These are phyloP conservation scores for Hassar affinis DNA, from an alignment of 2,113 vertebrate species.

Conservation along the genomic window DNA sequence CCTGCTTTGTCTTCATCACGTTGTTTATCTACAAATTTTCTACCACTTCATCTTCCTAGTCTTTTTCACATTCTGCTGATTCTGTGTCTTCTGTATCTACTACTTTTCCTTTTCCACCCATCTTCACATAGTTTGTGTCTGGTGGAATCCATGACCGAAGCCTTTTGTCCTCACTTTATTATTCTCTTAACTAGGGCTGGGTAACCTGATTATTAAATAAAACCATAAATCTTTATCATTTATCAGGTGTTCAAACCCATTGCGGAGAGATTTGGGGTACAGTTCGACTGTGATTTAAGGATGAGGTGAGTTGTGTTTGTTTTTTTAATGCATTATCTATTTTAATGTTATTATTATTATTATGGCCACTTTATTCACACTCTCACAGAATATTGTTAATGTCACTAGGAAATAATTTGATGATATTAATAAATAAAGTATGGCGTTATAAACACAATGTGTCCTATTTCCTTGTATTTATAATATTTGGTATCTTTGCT, in stretches of 20 bases:
- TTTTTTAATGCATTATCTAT: background rate
- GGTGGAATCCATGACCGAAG: background rate
- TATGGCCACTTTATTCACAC: background rate
- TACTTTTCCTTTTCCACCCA: background rate
- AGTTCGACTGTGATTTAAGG: constrained; percentile 87
- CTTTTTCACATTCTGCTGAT: background rate
- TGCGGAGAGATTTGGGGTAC: constrained; percentile 86
- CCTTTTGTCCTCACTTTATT: background rate
- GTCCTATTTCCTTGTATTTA: background rate
- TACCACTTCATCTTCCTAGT: background rate
- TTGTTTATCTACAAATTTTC: background rate
- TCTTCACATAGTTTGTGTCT: background rate
- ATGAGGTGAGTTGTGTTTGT: constrained; percentile 77
- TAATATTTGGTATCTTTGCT: too few relatives aligned
- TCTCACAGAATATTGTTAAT: too few relatives aligned
- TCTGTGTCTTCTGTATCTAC: background rate
- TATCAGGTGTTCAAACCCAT: constrained; percentile 96
- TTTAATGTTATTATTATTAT: background rate
- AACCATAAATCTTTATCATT: too few relatives aligned
- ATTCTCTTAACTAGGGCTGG: background rate
- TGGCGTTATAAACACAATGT: too few relatives aligned
- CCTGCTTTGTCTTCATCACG: background rate
- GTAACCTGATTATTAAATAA: background rate
- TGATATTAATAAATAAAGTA: too few relatives aligned
- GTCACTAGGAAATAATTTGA: too few relatives aligned